These are phyloP conservation scores for Hartigia nigra DNA, from an alignment of 2,888 invertebrate genomes.

Conservation along the genomic window DNA sequence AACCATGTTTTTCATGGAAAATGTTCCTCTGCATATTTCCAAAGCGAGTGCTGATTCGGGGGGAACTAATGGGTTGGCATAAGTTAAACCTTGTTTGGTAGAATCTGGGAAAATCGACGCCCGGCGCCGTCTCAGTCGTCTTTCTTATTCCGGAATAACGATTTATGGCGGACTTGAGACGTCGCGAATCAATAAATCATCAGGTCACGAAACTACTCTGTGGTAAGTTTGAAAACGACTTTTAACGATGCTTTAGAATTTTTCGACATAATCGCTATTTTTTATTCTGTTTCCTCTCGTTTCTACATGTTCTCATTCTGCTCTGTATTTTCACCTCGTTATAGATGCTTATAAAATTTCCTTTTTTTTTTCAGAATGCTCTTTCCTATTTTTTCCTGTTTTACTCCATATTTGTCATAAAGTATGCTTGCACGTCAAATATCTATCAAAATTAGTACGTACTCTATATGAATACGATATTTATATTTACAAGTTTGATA, in stretches of 20 bases:
- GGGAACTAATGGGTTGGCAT: neutral
- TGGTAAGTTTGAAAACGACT: neutral
- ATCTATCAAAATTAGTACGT: neutral
- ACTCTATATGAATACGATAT: neutral
- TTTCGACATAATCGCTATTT: neutral
- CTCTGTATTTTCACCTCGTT: neutral
- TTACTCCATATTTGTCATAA: too few species aligned
- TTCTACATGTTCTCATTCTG: neutral
- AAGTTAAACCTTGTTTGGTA: neutral
- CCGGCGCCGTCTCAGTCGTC: neutral
- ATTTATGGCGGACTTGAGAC: neutral
- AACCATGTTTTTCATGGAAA: neutral
- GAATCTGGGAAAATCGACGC: neutral
- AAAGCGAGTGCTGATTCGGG: neutral
- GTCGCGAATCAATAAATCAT: neutral
- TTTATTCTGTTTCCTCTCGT: neutral
- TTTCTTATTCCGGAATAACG: neutral
- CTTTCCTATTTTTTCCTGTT: neutral
- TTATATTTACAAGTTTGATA: neutral
- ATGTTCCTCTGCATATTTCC: neutral
- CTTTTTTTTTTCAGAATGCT: neutral
- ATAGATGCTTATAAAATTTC: neutral
- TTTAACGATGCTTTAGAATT: neutral
- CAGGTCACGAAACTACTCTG: neutral
- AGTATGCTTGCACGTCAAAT: too few species aligned